Base-by-base conservation (phyloP, 2,113 vertebrate genomes). In the Nasalis larvatus region DNA sequence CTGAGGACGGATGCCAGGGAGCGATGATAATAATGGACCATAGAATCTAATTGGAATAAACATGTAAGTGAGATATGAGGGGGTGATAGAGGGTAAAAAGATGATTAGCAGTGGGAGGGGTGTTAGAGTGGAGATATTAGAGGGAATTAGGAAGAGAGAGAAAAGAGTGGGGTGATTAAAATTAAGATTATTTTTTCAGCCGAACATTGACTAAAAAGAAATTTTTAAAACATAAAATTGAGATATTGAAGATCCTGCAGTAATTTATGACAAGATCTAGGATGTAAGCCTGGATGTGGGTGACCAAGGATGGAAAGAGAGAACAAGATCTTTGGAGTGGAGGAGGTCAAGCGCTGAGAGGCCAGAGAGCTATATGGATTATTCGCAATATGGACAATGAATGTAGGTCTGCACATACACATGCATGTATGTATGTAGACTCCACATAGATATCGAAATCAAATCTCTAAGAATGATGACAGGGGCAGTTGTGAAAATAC, bases 221-320 rank as follows among this genome's bases (percentile, higher is more conserved):
- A 60, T 30, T 60, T 60, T 12, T 27, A 27, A 30, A 13, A 60
- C 6, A 60, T 80, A 91, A 81, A 93, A 71, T 69, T 20, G 82
- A 93, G 42, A 80, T 78, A 81, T 89, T 66, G 60, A 73, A 80
- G 37, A 10, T 96, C 30, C 6, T 52, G 1, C 23, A 27, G 7
- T 77, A 73, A 91, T 84, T 87, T 78, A 3, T 84, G 69, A 68
- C 40, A 74, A 93, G 8, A 13, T 78, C 45, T 87, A 83, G 27
- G 37, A 91, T 66, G 56, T 88, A 60, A 80, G 20, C 35, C 32
- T 80, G 60, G 2, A 30, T 27, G 7, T 73, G 10, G 17, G 30
- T 76, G 42, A 21, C 47, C 78, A n/a, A 94, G 32, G 66, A 52
- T 95, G 56, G 45, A 52, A 49, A 93, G n/a, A 97, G n/a, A 97